These are phyloP conservation scores for Seriola quinqueradiata DNA, from an alignment of 2,113 vertebrate genomes.

Conservation along the genomic window DNA sequence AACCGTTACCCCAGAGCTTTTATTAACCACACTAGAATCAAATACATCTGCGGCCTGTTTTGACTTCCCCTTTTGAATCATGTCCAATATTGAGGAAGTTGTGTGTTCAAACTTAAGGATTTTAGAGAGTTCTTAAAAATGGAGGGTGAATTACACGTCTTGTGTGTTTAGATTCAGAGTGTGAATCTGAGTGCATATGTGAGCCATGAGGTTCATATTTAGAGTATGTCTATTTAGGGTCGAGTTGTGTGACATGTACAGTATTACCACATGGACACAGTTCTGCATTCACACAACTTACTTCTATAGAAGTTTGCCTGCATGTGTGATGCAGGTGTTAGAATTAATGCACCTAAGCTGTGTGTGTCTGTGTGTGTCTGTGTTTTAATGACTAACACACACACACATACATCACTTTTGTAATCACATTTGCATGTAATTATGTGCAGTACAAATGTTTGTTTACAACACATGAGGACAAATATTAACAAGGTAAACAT, in stretches of 20 bases:
- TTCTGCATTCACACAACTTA: slow-evolving; percentile 8
- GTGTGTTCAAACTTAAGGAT: slow-evolving; percentile 24
- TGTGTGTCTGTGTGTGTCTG: neutral
- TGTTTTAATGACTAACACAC: neutral
- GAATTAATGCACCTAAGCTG: neutral
- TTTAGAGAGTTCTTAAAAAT: slow-evolving; percentile 15
- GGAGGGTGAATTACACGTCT: neutral
- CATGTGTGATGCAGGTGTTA: slow-evolving; percentile 16
- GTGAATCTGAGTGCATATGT: neutral
- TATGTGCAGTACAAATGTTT: slow-evolving; percentile 31
- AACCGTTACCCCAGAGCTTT: slow-evolving; percentile 61
- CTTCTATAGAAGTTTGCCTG: slow-evolving; percentile 8
- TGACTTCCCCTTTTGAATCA: slow-evolving; percentile 63
- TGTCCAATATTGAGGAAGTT: slow-evolving; percentile 51
- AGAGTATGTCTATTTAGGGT: slow-evolving; percentile 46
- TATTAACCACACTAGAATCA: slow-evolving; percentile 68
- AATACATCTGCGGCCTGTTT: slow-evolving; percentile 62
- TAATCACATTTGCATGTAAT: slow-evolving; percentile 34
- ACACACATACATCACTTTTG: neutral
- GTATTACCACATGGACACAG: slow-evolving; percentile 19
- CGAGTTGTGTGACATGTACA: slow-evolving; percentile 35
- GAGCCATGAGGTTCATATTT: neutral
- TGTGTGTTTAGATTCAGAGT: slow-evolving; percentile 24
- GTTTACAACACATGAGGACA: slow-evolving; percentile 41
- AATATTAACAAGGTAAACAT: slow-evolving; percentile 32